Conservation (phyloP, 2,797 vertebrate genomes). For the Hipposideros larvatus region DNA sequence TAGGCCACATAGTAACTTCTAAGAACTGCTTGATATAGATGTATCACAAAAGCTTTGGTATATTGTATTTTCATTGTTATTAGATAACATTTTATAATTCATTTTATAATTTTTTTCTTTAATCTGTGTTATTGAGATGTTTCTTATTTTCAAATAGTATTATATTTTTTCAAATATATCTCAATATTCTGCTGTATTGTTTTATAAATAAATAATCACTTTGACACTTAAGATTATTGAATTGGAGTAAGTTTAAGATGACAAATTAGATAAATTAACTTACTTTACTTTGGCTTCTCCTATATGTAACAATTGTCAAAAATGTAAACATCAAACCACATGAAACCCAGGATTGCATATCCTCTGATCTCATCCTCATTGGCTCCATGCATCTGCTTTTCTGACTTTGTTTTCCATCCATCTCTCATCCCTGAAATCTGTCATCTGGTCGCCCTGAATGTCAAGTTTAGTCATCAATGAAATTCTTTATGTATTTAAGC, state of each 20-base stretch:
- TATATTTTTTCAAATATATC: background rate
- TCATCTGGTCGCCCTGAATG: background rate
- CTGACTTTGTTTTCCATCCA: background rate
- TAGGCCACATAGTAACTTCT: background rate
- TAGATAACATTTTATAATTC: background rate
- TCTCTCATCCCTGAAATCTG: background rate
- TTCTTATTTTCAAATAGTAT: slow-evolving; percentile 21
- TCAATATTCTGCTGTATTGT: background rate
- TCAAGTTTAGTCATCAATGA: slow-evolving; percentile 4
- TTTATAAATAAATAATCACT: background rate
- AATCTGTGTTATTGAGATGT: background rate
- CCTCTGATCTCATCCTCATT: background rate
- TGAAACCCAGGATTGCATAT: background rate
- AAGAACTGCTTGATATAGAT: background rate
- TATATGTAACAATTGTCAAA: background rate
- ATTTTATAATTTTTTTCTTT: background rate
- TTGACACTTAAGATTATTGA: background rate
- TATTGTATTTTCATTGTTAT: background rate
- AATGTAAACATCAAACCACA: background rate
- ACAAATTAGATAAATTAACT: background rate
- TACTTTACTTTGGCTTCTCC: background rate
- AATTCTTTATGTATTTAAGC: background rate
- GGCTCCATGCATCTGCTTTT: background rate
- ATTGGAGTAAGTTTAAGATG: background rate
- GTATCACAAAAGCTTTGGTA: background rate